Percentiles rank a stretch among this genome's conserved stretches.
These are phyloP conservation scores for Euleptes europaea DNA, from an alignment of 2,113 vertebrate species.

Conservation along the genomic window DNA sequence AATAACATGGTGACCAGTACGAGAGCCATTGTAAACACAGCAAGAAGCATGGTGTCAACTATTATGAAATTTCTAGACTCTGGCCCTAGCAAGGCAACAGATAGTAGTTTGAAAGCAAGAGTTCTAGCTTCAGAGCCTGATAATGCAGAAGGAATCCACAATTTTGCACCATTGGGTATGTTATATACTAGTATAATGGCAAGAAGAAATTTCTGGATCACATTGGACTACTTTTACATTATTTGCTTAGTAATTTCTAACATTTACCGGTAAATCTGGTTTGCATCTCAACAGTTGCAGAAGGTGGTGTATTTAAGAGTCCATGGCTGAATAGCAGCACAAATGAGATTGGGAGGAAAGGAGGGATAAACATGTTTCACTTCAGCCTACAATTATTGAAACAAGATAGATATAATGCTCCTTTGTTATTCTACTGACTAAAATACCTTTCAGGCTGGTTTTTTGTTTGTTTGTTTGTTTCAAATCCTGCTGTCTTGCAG, in stretches of 20 bases:
- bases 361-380: not conserved
- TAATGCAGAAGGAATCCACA: constrained; percentile 97
- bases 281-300: not conserved
- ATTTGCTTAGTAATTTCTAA: not conserved
- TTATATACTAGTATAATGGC: not conserved
- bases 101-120: constrained; percentile 92
- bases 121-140: constrained; percentile 96
- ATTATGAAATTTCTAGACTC: constrained; percentile 99
- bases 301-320: not conserved
- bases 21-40: constrained; percentile 97
- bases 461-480: not conserved
- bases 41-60: constrained; percentile 98
- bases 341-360: not conserved
- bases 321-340: not conserved
- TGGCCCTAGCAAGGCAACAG: constrained; percentile 90
- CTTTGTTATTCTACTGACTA: not conserved
- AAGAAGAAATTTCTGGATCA: not conserved
- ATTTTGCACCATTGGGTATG: constrained; percentile 95
- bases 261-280: not conserved
- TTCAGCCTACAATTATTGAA: not conserved
- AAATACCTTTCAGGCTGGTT: not conserved
- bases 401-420: not conserved
- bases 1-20: constrained; percentile 99
- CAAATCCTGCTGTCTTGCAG: not conserved
- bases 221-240: not conserved